A percentile compares a stretch with the other conserved stretches of the same genome.
Evolutionary conservation across 2,888 invertebrate genomes (phyloP).

Genomic region (Vandiemenella viatica): DNA sequence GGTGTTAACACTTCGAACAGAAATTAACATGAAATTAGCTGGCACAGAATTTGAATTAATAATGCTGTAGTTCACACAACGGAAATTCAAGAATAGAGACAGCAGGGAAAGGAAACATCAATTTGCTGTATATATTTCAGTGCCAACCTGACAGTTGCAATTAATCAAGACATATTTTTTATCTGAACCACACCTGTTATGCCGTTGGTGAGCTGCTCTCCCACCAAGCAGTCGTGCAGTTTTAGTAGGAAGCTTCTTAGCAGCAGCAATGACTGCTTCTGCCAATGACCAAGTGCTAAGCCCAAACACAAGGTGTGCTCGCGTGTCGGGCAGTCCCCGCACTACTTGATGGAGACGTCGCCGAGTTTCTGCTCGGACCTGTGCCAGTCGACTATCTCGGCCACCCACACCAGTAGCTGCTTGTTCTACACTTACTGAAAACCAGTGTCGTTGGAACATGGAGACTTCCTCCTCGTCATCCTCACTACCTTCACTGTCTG

Average conservation of each 20-base stretch:
- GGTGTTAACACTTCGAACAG: too few species aligned
- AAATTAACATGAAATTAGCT: too few species aligned
- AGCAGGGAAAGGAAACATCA: too few species aligned
- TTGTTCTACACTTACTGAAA: constrained; percentile 23
- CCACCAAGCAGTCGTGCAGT: constrained; percentile 19
- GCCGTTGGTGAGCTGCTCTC: background rate
- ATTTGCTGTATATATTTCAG: too few species aligned
- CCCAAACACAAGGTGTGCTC: constrained; percentile 10
- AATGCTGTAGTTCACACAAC: too few species aligned
- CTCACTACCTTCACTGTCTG: constrained; percentile 32
- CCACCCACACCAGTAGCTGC: constrained; percentile 19
- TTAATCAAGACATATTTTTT: too few species aligned
- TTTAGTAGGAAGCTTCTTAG: constrained; percentile 20
- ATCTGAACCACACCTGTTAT: too few species aligned
- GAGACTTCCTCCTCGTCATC: constrained; percentile 25
- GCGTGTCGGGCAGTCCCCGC: constrained; percentile 20
- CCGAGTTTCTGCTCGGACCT: constrained; percentile 29
- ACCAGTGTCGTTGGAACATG: constrained; percentile 29
- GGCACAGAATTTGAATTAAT: too few species aligned
- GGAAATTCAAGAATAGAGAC: too few species aligned
- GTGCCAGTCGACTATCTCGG: constrained; percentile 26
- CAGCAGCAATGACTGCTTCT: constrained; percentile 26
- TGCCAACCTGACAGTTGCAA: too few species aligned
- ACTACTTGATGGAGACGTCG: constrained; percentile 33
- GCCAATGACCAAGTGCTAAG: too few species aligned